phyloP scores from a whole-genome alignment of 2,797 vertebrate genomes.

The Toxotes lorentzi region DNA sequence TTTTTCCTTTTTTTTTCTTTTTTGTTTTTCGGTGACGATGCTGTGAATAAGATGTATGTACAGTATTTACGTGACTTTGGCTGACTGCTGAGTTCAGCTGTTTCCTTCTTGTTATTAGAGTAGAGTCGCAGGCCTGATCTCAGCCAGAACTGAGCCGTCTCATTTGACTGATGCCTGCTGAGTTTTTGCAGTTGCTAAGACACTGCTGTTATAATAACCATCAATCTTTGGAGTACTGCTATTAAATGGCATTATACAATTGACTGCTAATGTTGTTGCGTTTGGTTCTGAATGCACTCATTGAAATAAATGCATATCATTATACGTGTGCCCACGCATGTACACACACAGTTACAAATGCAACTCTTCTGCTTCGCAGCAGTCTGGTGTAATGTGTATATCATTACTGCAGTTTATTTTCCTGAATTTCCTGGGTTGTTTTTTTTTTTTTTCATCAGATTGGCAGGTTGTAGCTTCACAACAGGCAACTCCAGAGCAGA shows the following conservation, averaged over 20 bases:
- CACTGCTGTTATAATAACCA: constrained; percentile 80
- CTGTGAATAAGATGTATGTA: constrained; percentile 83
- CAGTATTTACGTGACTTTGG: constrained; percentile 79
- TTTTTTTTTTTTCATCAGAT: constrained; percentile 45
- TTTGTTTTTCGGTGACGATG: constrained; percentile 62
- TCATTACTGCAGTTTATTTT: constrained; percentile 51
- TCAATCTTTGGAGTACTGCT: constrained; percentile 83
- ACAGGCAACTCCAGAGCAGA: constrained; percentile 10
- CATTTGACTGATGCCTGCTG: constrained; percentile 80
- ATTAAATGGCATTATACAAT: constrained; percentile 85
- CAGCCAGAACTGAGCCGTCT: constrained; percentile 76
- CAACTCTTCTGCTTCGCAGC: constrained; percentile 11
- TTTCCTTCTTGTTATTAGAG: constrained; percentile 77
- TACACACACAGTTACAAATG: constrained; percentile 25
- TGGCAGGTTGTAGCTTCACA: constrained; percentile 9
- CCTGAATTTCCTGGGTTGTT: constrained; percentile 24
- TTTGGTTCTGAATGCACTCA: constrained; percentile 54
- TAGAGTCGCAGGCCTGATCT: constrained; percentile 73
- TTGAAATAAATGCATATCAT: constrained; percentile 52
- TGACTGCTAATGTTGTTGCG: constrained; percentile 71
- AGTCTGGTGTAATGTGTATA: constrained; percentile 29
- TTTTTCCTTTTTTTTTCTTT: constrained; percentile 10
- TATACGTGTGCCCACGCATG: constrained; percentile 5
- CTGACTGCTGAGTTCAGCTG: constrained; percentile 72
- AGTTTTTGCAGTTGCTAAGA: constrained; percentile 78